Conservation (phyloP, 2,113 vertebrate genomes). For the Misgurnus mizolepis region DNA sequence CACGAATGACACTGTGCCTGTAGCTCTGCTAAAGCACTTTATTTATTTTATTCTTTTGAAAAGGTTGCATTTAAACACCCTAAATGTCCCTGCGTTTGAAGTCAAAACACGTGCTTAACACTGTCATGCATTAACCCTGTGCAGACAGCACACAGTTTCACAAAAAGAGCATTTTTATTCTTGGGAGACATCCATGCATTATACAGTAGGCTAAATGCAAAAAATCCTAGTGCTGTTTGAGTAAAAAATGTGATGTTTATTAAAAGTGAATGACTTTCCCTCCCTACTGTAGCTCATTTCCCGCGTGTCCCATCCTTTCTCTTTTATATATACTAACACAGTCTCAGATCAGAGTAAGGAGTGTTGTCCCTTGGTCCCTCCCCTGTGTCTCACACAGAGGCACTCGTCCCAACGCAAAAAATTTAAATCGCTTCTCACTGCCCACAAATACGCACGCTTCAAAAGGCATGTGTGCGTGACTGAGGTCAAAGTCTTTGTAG, state of each 20-base stretch:
- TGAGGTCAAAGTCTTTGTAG: constrained; percentile 54
- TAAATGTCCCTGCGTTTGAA: constrained; percentile 22
- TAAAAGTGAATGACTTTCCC: constrained; percentile 49
- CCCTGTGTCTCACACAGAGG: constrained; percentile 19
- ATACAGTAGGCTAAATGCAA: constrained; percentile 43
- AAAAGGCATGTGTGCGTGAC: constrained; percentile 31
- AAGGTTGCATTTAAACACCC: constrained; percentile 25
- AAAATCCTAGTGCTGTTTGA: constrained; percentile 48
- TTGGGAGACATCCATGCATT: constrained; percentile 51
- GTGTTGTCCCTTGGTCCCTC: constrained; percentile 31
- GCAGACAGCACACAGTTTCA: background rate
- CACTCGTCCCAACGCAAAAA: constrained; percentile 46
- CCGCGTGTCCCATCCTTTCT: background rate
- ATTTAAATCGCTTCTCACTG: constrained; percentile 46
- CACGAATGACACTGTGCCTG: constrained; percentile 13
- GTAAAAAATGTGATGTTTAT: constrained; percentile 51
- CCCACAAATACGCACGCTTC: constrained; percentile 17
- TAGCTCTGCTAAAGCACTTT: background rate
- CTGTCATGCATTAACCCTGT: constrained; percentile 16
- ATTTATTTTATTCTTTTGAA: background rate
- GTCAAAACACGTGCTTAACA: constrained; percentile 6
- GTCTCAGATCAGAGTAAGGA: constrained; percentile 34
- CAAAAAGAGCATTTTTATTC: constrained; percentile 40
- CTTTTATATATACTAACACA: constrained; percentile 10
- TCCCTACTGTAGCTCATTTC: background rate